Evolutionary conservation across 2,113 vertebrate species (phyloP).

Genomic region (Haplochromis vanheusdeni): DNA sequence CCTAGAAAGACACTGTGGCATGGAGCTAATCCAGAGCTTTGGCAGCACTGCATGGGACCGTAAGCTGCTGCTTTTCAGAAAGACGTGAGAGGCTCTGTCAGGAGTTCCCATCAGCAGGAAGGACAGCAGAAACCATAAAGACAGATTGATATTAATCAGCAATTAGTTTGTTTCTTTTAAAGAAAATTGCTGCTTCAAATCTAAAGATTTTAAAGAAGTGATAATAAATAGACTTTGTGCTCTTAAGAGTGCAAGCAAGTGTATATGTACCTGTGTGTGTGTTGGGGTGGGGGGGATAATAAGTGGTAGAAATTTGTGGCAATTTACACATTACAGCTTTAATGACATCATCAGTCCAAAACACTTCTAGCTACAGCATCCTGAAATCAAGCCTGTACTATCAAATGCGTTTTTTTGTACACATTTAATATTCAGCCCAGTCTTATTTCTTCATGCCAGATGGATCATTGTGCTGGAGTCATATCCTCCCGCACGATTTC

Average conservation of each 20-base stretch:
- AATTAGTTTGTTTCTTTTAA: neutral
- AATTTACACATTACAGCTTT: neutral
- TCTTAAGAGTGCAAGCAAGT: neutral
- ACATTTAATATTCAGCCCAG: neutral
- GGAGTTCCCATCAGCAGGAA: neutral
- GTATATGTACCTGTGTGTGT: fast-evolving
- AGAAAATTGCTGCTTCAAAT: neutral
- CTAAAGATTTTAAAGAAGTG: neutral
- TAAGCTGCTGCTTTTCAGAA: slow-evolving; percentile 81
- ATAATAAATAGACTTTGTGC: neutral
- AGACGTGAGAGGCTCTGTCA: neutral
- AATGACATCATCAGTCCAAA: neutral
- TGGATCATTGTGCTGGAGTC: neutral
- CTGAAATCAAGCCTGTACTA: neutral
- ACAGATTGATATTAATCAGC: neutral
- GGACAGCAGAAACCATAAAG: fast-evolving
- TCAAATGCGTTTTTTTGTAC: fast-evolving
- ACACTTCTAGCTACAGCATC: neutral
- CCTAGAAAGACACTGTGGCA: slow-evolving; percentile 74
- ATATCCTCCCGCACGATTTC: fast-evolving
- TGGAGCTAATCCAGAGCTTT: slow-evolving; percentile 81
- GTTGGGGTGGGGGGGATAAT: neutral
- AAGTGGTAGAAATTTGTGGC: neutral
- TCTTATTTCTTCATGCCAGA: neutral
- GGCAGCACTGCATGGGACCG: slow-evolving; percentile 86